phyloP scores from a whole-genome alignment of 2,113 vertebrate species.

The Scomber scombrus region DNA sequence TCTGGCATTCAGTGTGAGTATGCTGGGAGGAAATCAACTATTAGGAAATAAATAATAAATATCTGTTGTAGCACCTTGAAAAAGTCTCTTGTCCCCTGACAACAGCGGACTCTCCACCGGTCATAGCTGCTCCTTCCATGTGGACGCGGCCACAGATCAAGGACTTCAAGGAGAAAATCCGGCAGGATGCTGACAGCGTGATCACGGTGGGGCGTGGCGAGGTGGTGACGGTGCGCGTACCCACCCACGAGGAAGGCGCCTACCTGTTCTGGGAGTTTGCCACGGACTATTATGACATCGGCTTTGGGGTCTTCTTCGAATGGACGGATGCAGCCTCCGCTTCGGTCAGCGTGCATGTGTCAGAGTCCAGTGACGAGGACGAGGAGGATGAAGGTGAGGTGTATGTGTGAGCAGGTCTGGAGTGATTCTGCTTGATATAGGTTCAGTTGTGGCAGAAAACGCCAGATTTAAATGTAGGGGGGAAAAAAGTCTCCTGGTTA shows the following conservation, averaged over 20 bases:
- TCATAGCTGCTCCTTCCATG: constrained; percentile 98
- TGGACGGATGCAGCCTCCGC: constrained; percentile 97
- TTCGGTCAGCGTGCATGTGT: constrained; percentile 97
- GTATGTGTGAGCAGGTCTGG: neutral
- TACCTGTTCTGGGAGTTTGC: constrained; percentile 99
- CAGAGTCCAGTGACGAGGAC: constrained; percentile 98
- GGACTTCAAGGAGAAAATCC: constrained; percentile 99
- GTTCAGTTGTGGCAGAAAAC: too few species aligned
- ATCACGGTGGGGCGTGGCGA: constrained; percentile 98
- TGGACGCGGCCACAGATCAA: constrained; percentile 99
- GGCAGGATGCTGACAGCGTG: constrained; percentile 97
- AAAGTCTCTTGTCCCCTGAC: neutral
- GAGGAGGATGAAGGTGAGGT: constrained; percentile 96
- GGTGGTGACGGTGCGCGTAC: constrained; percentile 97
- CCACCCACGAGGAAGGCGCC: constrained; percentile 97
- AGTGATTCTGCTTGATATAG: neutral
- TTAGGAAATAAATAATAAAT: too few species aligned
- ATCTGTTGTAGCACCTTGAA: neutral
- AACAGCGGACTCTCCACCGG: constrained; percentile 89
- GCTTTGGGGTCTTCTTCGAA: constrained; percentile 99
- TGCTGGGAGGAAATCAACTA: too few species aligned
- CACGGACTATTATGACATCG: constrained; percentile 99
- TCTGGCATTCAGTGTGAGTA: too few species aligned
- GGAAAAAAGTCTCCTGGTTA: neutral
- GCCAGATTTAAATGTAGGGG: neutral